A percentile compares a stretch with the other conserved stretches of the same genome.
phyloP scores from a whole-genome alignment of 1,140 invertebrate species.

The Drosophila gunungcola region DNA sequence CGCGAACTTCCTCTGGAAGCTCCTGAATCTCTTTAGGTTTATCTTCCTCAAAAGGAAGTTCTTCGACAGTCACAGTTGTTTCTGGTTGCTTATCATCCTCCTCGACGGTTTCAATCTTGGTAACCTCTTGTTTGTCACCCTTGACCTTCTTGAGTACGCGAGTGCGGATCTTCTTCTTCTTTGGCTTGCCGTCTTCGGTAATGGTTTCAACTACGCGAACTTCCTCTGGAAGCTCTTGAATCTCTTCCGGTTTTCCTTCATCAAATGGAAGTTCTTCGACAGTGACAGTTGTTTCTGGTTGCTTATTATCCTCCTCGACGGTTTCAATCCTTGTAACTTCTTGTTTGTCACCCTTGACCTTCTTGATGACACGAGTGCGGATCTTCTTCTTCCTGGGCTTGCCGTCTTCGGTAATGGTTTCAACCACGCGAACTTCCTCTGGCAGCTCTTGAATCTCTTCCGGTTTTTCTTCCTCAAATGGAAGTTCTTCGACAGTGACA shows the following conservation, averaged over 20 bases:
- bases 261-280: not conserved
- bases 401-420: not conserved
- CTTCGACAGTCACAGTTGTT: not conserved
- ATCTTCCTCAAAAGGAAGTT: not conserved
- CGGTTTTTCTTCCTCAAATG: not conserved
- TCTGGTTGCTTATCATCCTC: conserved; percentile 1
- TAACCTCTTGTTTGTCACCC: conserved; percentile 7
- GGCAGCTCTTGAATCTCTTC: conserved; percentile 1
- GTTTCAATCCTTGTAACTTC: conserved; percentile 2
- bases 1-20: conserved; percentile 1
- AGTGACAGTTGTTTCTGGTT: not conserved
- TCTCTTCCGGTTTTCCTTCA: not conserved
- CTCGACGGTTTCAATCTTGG: conserved; percentile 2
- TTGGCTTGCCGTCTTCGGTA: conserved; percentile 2
- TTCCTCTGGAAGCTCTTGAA: conserved; percentile 2
- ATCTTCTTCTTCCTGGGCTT: conserved; percentile 7
- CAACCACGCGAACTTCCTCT: conserved; percentile 1
- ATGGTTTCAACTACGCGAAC: not conserved
- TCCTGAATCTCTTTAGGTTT: not conserved
- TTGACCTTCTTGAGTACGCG: conserved; percentile 4
- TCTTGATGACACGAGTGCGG: conserved; percentile 3
- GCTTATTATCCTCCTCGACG: not conserved
- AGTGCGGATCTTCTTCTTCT: conserved; percentile 6
- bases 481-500: conserved; percentile 1
- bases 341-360: conserved; percentile 8